Percentiles rank a stretch among this genome's conserved stretches.
These are phyloP conservation scores for Cheilosia vernalis DNA, from an alignment of 2,888 invertebrate species.

Conservation along the genomic window DNA sequence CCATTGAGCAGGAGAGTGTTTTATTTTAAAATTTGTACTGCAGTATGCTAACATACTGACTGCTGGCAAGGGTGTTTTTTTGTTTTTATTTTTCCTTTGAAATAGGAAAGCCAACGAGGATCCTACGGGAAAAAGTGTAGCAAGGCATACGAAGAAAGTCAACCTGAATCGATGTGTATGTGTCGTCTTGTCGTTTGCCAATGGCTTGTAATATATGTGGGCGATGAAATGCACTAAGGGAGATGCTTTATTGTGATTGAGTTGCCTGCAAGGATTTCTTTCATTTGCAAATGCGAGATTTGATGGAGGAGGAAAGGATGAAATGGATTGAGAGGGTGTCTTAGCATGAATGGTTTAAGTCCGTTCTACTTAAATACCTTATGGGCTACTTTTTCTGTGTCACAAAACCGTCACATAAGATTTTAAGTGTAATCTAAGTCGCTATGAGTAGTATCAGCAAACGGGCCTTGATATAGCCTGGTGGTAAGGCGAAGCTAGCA, in stretches of 20 bases:
- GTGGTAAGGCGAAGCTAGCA: too few species aligned
- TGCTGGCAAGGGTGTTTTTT: neutral
- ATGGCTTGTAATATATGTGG: slow-evolving; percentile 1
- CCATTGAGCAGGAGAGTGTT: neutral
- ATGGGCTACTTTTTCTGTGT: too few species aligned
- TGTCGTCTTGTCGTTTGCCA: neutral
- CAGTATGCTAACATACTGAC: slow-evolving; percentile 49
- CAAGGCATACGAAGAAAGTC: neutral
- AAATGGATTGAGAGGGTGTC: too few species aligned
- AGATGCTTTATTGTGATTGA: neutral
- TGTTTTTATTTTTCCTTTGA: neutral
- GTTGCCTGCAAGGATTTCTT: neutral
- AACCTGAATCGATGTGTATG: neutral
- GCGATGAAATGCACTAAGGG: neutral
- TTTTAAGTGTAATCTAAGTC: too few species aligned
- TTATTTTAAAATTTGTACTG: slow-evolving; percentile 58
- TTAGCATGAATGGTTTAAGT: too few species aligned
- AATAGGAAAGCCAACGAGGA: slow-evolving; percentile 1
- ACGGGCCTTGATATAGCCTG: too few species aligned
- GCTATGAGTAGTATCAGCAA: too few species aligned
- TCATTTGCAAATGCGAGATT: neutral
- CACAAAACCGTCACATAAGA: too few species aligned
- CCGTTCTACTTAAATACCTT: too few species aligned
- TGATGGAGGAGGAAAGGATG: too few species aligned
- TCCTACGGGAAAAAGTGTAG: slow-evolving; percentile 1